phyloP scores from a whole-genome alignment of 2,888 invertebrate genomes.

The Stenodema calcarata region DNA sequence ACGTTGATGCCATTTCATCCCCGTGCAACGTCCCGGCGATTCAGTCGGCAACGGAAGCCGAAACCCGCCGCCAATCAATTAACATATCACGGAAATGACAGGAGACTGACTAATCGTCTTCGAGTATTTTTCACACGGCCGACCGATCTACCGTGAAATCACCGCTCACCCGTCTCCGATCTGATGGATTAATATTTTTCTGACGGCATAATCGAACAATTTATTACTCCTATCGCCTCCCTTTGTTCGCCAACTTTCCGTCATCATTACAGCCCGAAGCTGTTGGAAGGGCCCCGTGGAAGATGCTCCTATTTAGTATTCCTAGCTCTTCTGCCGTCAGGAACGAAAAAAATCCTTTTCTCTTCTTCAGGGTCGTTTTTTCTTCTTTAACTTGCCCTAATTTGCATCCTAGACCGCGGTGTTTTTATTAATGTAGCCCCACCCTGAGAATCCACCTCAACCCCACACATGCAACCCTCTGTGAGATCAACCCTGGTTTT shows the following conservation, averaged over 20 bases:
- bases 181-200: constrained; percentile 18
- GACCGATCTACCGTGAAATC: constrained; percentile 27
- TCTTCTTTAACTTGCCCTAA: background rate
- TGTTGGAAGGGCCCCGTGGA: background rate
- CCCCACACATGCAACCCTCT: constrained; percentile 11
- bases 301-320: constrained; percentile 25
- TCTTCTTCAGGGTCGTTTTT: background rate
- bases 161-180: background rate
- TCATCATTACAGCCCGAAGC: background rate
- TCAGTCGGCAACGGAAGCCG: background rate
- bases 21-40: too few species aligned
- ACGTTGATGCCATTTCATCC: too few species aligned
- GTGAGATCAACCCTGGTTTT: background rate
- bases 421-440: constrained; percentile 28
- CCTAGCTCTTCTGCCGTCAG: background rate
- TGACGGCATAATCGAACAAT: constrained; percentile 34
- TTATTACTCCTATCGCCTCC: constrained; percentile 15
- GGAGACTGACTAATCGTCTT: constrained; percentile 2
- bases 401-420: constrained; percentile 27
- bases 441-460: constrained; percentile 3
- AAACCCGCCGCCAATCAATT: background rate
- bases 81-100: constrained; percentile 21
- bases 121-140: background rate
- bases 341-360: background rate
- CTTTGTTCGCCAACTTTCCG: background rate